These are phyloP conservation scores for Eriocheir sinensis DNA, from an alignment of 1,140 invertebrate genomes.

Conservation along the genomic window DNA sequence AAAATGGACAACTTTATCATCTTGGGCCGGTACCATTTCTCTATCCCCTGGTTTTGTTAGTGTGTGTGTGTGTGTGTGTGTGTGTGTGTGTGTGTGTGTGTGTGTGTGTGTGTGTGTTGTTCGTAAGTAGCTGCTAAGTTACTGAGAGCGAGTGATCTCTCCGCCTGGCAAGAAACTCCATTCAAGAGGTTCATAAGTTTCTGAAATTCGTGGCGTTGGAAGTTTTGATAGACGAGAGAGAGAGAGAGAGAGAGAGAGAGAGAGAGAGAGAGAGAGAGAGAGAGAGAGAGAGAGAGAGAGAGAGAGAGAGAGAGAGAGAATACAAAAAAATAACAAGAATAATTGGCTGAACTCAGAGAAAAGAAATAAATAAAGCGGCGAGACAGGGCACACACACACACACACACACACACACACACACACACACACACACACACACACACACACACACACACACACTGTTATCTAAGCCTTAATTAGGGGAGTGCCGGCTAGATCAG, in stretches of 20 bases:
- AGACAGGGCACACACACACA: constrained; percentile 1
- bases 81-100: background rate
- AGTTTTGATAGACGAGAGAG: constrained; percentile 4
- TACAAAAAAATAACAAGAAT: too few species aligned
- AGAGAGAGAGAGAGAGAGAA: background rate
- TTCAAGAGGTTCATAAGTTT: background rate
- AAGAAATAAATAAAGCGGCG: background rate
- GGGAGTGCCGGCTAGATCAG: too few species aligned
- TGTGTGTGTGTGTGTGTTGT: background rate
- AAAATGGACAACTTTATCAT: background rate
- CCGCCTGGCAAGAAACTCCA: background rate
- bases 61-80: too few species aligned
- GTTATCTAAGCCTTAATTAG: too few species aligned
- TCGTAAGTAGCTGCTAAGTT: background rate
- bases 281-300: too few species aligned
- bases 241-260: constrained; percentile 22
- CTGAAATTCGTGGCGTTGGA: background rate
- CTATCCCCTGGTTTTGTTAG: background rate
- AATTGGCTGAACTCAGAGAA: background rate
- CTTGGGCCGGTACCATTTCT: background rate
- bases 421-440: background rate
- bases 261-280: too few species aligned
- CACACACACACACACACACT: background rate
- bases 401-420: background rate
- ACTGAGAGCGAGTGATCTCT: constrained; percentile 22